Percentiles rank a stretch among this genome's conserved stretches.
phyloP scores from a whole-genome alignment of 92 coral and sea anemone species.

The Epizoanthus illoricatus region DNA sequence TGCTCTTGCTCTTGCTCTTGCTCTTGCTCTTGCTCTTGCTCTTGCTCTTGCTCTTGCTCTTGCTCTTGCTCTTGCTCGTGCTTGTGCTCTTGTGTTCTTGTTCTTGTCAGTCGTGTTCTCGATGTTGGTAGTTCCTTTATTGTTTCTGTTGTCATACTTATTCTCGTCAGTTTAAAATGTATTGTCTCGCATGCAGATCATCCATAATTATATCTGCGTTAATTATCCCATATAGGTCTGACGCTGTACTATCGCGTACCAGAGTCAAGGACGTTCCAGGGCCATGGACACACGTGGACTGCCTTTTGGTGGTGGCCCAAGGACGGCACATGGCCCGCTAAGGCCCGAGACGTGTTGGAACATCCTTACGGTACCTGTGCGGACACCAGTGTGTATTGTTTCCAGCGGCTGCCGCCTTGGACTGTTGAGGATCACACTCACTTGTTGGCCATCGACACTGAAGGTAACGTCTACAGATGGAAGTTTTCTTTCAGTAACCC shows the following conservation, averaged over 20 bases:
- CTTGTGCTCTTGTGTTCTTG: too few species aligned
- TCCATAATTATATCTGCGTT: not conserved
- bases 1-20: too few species aligned
- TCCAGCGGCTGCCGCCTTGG: conserved; percentile 78
- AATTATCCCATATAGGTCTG: conserved; percentile 38
- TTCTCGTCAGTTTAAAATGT: too few species aligned
- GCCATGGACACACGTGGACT: conserved; percentile 58
- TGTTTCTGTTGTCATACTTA: too few species aligned
- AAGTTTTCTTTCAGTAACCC: conserved; percentile 53
- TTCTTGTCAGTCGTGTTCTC: too few species aligned
- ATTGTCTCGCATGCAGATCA: too few species aligned
- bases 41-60: too few species aligned
- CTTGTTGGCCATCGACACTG: conserved; percentile 60
- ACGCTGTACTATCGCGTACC: conserved; percentile 64
- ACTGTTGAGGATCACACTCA: conserved; percentile 61
- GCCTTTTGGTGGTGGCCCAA: conserved; percentile 85
- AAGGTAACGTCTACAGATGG: conserved; percentile 59
- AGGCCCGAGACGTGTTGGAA: conserved; percentile 56
- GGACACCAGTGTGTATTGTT: conserved; percentile 58
- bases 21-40: too few species aligned
- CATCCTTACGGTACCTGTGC: conserved; percentile 73
- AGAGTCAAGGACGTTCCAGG: conserved; percentile 36
- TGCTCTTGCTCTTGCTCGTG: too few species aligned
- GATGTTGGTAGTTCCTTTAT: too few species aligned
- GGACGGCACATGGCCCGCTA: conserved; percentile 62